Conservation (phyloP, 2,797 vertebrate species). For the Eulemur rubriventer region DNA sequence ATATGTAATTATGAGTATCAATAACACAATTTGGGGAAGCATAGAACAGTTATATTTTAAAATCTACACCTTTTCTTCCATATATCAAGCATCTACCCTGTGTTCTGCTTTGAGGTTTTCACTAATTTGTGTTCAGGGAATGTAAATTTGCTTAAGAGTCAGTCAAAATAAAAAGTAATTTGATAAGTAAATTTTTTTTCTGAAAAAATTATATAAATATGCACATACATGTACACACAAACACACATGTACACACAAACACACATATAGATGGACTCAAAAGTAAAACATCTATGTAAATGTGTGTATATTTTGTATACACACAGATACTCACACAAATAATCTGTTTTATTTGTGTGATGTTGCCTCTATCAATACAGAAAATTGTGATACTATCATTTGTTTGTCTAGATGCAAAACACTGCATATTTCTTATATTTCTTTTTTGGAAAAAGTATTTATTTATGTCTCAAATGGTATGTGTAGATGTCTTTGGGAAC, state of each 20-base stretch:
- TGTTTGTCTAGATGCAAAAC: background rate
- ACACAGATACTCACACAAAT: background rate
- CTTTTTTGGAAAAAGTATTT: background rate
- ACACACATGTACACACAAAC: background rate
- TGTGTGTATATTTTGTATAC: background rate
- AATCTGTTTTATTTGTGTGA: slow-evolving; percentile 14
- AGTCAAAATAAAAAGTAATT: background rate
- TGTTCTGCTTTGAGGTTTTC: background rate
- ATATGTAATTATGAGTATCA: background rate
- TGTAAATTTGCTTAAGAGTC: background rate
- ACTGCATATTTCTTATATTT: background rate
- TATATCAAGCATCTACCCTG: background rate
- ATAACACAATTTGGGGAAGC: background rate
- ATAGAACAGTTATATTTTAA: background rate
- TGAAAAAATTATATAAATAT: background rate
- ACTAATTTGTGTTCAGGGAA: background rate
- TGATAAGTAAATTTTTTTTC: background rate
- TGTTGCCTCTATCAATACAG: background rate
- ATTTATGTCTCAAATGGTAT: background rate
- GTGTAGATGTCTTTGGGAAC: slow-evolving; percentile 2
- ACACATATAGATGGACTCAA: background rate
- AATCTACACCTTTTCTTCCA: slow-evolving; percentile 33
- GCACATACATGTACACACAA: background rate
- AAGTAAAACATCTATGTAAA: slow-evolving; percentile 11
- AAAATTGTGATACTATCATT: slow-evolving; percentile 15